Base-by-base conservation (phyloP, 2,888 invertebrate genomes). In the Drosophila nr. medialis region DNA sequence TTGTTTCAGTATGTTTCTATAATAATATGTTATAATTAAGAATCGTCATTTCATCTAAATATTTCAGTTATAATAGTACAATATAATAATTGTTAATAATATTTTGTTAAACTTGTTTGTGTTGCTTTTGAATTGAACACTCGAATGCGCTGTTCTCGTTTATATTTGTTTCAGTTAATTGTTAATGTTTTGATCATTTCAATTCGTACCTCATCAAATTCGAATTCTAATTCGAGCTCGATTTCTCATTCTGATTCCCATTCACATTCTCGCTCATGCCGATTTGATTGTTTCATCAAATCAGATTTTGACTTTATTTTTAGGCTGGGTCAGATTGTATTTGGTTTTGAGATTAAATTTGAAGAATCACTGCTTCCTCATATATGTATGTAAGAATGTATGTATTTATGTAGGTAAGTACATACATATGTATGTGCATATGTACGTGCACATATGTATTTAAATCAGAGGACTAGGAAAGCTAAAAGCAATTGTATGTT, bases 41-140 rank as follows among this genome's bases (percentile, higher is more conserved):
- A 90, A 90, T 91, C 83, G 72, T 91, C 91, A 91, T 91, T 90
- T 90, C 90, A 90, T 91, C 91, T 91, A 91, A 89, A 89, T 91
- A 90, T 90, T 91, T 89, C 87, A 89, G 84, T 91, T 82, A 86
- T 86, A 90, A 90, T 90, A 90, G 87, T 90, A 89, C 86, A 90
- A 90, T 89, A 81, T 82, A 86, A 87, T 90, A 89, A 90, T 89
- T 77, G 80, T 83, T 89, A 85, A 89, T 89, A 83, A 89, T 89
- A 90, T 89, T 75, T 84, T 78, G 79, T 83, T 86, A 77, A 74
- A 80, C 83, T 87, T 81, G 63, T 79, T 80, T 72, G 51, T 68
- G 50, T 80, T 69, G 70, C 58, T 65, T 71, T 72, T 71, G 59
- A 70, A 69, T 74, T 79, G 65, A 73, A 79, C 66, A 68, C 72